Percentiles rank a stretch among this genome's conserved stretches.
Conservation (phyloP, 2,888 invertebrate genomes). For the Fragum fragum region DNA sequence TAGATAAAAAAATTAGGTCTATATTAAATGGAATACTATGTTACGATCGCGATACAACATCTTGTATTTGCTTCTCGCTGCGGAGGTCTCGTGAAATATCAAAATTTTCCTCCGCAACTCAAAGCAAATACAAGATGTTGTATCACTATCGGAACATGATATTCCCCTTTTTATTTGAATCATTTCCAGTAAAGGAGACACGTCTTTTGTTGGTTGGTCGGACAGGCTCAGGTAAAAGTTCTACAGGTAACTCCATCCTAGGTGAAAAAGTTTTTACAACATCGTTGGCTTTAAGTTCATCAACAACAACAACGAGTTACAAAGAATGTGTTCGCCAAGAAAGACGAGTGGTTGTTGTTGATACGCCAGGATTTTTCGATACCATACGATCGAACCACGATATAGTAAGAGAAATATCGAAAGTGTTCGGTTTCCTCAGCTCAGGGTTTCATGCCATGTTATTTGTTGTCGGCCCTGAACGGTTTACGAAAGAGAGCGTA, state of each 20-base stretch:
- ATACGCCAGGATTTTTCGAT: slow-evolving; percentile 52
- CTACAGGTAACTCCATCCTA: slow-evolving; percentile 46
- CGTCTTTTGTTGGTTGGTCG: slow-evolving; percentile 45
- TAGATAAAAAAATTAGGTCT: no score
- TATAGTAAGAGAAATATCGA: slow-evolving; percentile 31
- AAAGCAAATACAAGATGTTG: no score
- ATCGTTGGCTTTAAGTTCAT: background rate
- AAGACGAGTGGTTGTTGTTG: slow-evolving; percentile 38
- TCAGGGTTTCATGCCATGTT: slow-evolving; percentile 44
- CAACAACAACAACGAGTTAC: slow-evolving; percentile 30
- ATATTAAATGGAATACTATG: no score
- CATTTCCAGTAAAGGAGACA: slow-evolving; percentile 6
- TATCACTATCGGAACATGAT: no score
- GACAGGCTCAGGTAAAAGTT: slow-evolving; percentile 52
- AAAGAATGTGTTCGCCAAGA: slow-evolving; percentile 23
- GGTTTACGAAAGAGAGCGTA: slow-evolving; percentile 41
- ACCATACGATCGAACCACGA: slow-evolving; percentile 25
- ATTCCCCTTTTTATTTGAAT: no score
- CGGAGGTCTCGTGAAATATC: no score
- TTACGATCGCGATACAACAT: no score
- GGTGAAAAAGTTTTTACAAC: slow-evolving; percentile 37
- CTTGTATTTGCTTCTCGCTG: no score
- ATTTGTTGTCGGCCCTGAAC: slow-evolving; percentile 33
- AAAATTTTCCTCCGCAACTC: no score
- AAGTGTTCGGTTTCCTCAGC: slow-evolving; percentile 29